These are phyloP conservation scores for Cephus pygmeus DNA, from an alignment of 2,888 invertebrate species.

Conservation along the genomic window DNA sequence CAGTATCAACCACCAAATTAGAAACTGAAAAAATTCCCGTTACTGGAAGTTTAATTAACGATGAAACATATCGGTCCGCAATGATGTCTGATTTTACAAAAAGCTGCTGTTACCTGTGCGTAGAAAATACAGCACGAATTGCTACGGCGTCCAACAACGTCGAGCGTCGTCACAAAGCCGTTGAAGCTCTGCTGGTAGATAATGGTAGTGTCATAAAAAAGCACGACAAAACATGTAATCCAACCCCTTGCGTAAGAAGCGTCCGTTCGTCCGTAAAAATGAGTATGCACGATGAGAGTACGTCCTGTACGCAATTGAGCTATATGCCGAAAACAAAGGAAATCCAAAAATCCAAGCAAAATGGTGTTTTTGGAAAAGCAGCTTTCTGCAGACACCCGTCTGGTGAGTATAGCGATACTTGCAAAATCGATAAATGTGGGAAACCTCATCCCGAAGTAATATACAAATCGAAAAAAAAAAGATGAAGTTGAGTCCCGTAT, in stretches of 20 bases:
- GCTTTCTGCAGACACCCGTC: not conserved
- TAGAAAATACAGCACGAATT: conserved; percentile 35
- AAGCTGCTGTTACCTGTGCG: conserved; percentile 46
- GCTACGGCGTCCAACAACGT: conserved; percentile 17
- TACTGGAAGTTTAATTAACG: not conserved
- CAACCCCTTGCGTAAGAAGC: conserved; percentile 22
- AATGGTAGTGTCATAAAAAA: not conserved
- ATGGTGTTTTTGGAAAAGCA: not conserved
- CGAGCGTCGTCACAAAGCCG: conserved; percentile 16
- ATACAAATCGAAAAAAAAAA: not conserved
- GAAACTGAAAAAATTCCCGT: not conserved
- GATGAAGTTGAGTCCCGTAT: not conserved
- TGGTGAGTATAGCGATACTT: not conserved
- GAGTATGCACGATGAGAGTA: conserved; percentile 36
- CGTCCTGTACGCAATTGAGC: conserved; percentile 19
- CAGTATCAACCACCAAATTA: not conserved
- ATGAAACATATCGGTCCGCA: not conserved
- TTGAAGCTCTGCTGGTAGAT: conserved; percentile 23
- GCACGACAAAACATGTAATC: conserved; percentile 31
- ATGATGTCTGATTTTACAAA: conserved; percentile 33
- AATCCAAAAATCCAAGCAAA: not conserved
- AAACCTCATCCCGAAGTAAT: not conserved
- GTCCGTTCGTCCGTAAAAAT: conserved; percentile 35
- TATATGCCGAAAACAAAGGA: not conserved
- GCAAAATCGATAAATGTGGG: not conserved